Evolutionary conservation across 2,113 vertebrate genomes (phyloP).

Genomic region (Lepus timidus): DNA sequence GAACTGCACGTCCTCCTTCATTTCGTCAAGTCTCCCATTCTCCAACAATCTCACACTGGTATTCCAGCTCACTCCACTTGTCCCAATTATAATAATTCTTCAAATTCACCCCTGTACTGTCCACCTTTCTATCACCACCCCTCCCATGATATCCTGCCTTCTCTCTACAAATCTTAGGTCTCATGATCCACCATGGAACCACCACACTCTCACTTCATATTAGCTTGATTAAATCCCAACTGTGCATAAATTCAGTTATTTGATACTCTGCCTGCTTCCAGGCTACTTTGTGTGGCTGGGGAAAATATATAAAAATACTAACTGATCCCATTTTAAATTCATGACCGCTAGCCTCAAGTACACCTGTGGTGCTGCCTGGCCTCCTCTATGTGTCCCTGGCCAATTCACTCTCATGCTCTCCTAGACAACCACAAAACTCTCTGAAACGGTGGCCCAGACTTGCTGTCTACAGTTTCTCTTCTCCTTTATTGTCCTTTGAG

Average conservation of each 20-base stretch:
- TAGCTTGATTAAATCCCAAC: neutral
- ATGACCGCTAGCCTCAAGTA: neutral
- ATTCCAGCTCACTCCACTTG: neutral
- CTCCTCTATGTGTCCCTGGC: neutral
- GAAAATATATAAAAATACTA: neutral
- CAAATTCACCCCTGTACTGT: neutral
- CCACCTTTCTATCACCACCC: neutral
- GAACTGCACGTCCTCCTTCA: neutral
- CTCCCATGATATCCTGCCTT: neutral
- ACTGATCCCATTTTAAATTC: constrained; percentile 1
- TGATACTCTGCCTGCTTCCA: neutral
- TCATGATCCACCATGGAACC: neutral
- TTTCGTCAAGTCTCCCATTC: neutral
- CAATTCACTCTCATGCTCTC: neutral
- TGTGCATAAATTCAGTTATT: constrained; percentile 15
- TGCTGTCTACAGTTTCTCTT: neutral
- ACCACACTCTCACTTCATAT: neutral
- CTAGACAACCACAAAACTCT: neutral
- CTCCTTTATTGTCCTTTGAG: neutral
- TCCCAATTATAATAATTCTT: neutral
- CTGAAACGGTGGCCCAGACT: neutral
- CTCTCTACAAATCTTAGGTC: neutral
- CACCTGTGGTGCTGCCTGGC: neutral
- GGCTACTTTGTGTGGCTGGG: neutral
- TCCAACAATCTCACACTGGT: neutral